These are phyloP conservation scores for Podabrus alpinus DNA, from an alignment of 2,888 invertebrate species.

Conservation along the genomic window DNA sequence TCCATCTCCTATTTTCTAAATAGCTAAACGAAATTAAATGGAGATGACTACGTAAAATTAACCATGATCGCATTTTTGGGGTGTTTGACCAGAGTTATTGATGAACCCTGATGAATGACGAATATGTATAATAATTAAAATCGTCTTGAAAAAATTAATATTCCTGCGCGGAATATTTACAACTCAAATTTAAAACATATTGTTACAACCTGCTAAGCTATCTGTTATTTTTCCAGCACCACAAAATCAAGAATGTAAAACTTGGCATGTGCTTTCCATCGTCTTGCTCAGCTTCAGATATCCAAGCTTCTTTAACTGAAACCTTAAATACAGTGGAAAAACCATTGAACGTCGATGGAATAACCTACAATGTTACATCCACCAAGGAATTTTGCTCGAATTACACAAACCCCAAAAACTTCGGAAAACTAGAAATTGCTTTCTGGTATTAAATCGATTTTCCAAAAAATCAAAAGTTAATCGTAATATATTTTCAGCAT, in stretches of 20 bases:
- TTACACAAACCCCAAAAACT: neutral
- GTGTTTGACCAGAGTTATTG: too few relatives aligned
- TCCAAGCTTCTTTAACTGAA: neutral
- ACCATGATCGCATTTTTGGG: too few relatives aligned
- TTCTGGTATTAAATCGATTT: neutral
- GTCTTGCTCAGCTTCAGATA: neutral
- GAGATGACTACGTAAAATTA: too few relatives aligned
- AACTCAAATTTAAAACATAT: too few relatives aligned
- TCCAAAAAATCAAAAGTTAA: neutral
- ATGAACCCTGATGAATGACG: too few relatives aligned
- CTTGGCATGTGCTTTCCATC: neutral
- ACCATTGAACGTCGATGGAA: neutral
- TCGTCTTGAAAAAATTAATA: too few relatives aligned
- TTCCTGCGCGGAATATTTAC: too few relatives aligned
- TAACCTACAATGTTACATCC: neutral
- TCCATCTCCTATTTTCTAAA: too few relatives aligned
- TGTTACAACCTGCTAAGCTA: too few relatives aligned
- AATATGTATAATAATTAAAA: too few relatives aligned
- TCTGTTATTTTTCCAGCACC: neutral
- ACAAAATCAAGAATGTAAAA: neutral
- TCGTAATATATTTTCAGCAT: neutral
- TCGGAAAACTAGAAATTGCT: neutral
- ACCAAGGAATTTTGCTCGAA: neutral
- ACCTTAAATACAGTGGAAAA: neutral
- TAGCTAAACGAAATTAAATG: too few relatives aligned